phyloP scores from a whole-genome alignment of 2,113 vertebrate genomes.

The Corythornis cristatus region DNA sequence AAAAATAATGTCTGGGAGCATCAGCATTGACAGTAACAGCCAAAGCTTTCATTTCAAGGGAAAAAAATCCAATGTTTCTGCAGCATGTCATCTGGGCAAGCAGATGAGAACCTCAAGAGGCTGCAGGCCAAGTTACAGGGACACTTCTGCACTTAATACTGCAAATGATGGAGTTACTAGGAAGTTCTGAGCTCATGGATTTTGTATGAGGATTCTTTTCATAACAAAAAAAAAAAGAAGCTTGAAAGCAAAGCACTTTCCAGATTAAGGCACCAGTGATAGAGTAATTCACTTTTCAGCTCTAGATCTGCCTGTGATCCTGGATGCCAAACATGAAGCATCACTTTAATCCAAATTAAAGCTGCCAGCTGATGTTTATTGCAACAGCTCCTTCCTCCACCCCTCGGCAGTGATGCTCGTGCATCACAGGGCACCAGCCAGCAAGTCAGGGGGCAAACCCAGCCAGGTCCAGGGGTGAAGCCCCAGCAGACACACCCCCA shows the following conservation, averaged over 20 bases:
- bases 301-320: not conserved
- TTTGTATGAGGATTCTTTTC: not conserved
- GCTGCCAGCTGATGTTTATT: not conserved
- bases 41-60: not conserved
- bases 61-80: not conserved
- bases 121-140: not conserved
- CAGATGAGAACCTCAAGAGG: not conserved
- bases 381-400: not conserved
- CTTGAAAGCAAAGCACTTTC: not conserved
- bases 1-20: not conserved
- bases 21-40: fast-evolving
- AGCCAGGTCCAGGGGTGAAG: not conserved
- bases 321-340: not conserved
- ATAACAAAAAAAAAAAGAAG: not conserved
- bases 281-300: not conserved
- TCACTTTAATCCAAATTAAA: not conserved
- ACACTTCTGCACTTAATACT: not conserved
- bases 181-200: not conserved
- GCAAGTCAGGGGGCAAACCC: not conserved
- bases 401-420: fast-evolving
- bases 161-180: not conserved
- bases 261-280: not conserved
- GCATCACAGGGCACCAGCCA: fast-evolving
- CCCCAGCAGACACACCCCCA: not conserved
- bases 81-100: not conserved